Percentiles rank a stretch among this genome's conserved stretches.
Conservation (phyloP, 1,140 invertebrate species). For the Anastrepha obliqua region DNA sequence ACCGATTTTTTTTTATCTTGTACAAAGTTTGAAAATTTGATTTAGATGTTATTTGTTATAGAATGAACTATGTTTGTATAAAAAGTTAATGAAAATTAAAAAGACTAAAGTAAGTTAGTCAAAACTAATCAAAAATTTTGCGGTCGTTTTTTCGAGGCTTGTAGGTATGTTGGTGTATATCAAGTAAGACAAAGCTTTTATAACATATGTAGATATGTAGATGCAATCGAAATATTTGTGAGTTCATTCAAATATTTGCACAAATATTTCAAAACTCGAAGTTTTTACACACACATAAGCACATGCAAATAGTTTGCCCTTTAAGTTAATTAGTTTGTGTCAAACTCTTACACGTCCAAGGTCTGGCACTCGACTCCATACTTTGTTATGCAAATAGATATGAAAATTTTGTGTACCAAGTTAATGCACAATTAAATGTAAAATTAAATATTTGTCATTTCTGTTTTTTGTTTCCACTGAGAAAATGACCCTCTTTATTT, state of each 20-base stretch:
- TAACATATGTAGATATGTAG: not conserved
- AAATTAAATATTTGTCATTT: not conserved
- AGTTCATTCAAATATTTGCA: not conserved
- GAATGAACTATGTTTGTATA: too few relatives aligned
- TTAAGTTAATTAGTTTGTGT: conserved; percentile 42
- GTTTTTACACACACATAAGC: not conserved
- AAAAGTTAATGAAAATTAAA: too few relatives aligned
- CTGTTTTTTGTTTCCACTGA: not conserved
- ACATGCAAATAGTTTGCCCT: conserved; percentile 8
- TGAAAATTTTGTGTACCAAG: not conserved
- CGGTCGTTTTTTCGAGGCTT: too few relatives aligned
- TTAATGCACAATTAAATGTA: not conserved
- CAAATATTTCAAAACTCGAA: not conserved
- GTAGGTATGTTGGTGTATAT: too few relatives aligned
- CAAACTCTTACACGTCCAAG: conserved; percentile 4
- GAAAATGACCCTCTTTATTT: too few relatives aligned
- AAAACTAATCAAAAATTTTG: too few relatives aligned
- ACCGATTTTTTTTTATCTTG: too few relatives aligned
- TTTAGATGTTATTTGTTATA: too few relatives aligned
- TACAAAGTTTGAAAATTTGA: too few relatives aligned
- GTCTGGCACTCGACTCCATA: not conserved
- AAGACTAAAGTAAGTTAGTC: too few relatives aligned
- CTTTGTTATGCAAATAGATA: conserved; percentile 33
- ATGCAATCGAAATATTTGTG: not conserved
- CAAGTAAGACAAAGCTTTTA: too few relatives aligned